Base-by-base conservation (phyloP, 2,113 vertebrate species). In the Willisornis vidua region DNA sequence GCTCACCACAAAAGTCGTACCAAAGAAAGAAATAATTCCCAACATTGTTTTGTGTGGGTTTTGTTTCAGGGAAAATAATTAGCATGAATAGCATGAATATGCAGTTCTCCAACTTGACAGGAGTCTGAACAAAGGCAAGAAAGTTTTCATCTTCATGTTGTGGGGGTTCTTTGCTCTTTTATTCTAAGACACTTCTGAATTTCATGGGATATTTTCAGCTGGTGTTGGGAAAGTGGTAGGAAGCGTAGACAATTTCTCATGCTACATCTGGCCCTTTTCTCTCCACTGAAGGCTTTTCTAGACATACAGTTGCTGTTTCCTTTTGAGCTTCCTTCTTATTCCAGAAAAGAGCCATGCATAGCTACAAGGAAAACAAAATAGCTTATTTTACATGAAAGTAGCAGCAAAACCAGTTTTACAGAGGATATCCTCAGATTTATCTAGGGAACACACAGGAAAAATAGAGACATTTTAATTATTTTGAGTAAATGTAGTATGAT, bases 11-110 rank as follows among this genome's bases (percentile, higher is more conserved):
- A 77, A 95, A 85, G 35, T 55, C 29, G 51, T 48, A 35, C 76
- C 61, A 84, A 89, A 62, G 29, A 11, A 55, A 76, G 65, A 33
- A 35, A 29, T 35, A 54, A 65, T 24, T 84, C 58, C 52, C 80
- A 51, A 8, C 58, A 63, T 93, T 84, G 37, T 94, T 62, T 31
- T 68, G 5, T 61, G 54, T 1, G 25, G 63, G 46, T 78, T 88
- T 95, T 92, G 41, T 92, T 90, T 63, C 65, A 85, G 73, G 28
- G 35, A 61, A 80, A 88, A 85, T 72, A 83, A 83, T 74, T 74
- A 84, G 28, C 41, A 70, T 35, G 81, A 68, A 63, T 10, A 76
- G 39, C 29, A 37, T 48, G 48, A 89, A 82, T 9, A 63, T 57
- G 35, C 63, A 62, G 28, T 67, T 90, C 72, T 84, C 17, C 90